Base-by-base conservation (phyloP, 2,797 vertebrate genomes). In the Galaxias olidus region DNA sequence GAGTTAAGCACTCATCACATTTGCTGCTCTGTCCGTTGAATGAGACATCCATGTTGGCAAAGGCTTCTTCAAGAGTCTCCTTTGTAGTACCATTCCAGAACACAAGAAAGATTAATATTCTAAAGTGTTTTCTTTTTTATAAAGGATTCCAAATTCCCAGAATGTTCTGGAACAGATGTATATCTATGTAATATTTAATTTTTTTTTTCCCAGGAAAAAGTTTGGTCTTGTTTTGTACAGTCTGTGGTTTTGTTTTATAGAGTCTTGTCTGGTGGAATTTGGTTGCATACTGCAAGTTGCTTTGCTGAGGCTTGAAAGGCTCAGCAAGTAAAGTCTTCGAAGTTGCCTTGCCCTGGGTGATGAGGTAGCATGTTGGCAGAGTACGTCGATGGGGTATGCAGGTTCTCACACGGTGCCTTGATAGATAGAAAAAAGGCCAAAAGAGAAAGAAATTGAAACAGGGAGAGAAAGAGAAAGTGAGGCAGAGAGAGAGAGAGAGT, bases 291-390 rank as follows among this genome's bases (percentile, higher is more conserved):
- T 71, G 51, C 76, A 11, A 78, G 75, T 75, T 59, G 73, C 72
- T 70, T 76, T 67, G 12, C 61, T 73, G 56, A 61, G 56, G 12
- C 42, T 15, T 40, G 65, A 63, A 61, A 69, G 61, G 77, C 85
- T 94, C 93, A 96, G 91, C 97, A 99, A 81, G 97, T 98, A 93
- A 99, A 99, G 92, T 99, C 97, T 88, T 99, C 97, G 69, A 99
- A 99, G 79, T 98, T 98, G 81, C 94, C 94, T 92, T 98, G 94
- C 81, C 91, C 96, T 0, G 97, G 95, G 91, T 98, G 97, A 73
- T 98, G 97, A 97, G 97, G 97, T 96, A 98, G 95, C 93, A 99
- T 97, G 94, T 98, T 99, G 90, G 94, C 96, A 56, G 96, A 91
- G 63, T 98, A 99, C 1, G 95, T 95, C 76, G 97, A 94, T 68